Percentiles rank a stretch among this genome's conserved stretches.
These are phyloP conservation scores for Anser brachyrhynchus DNA, from an alignment of 2,113 vertebrate genomes.

Conservation along the genomic window DNA sequence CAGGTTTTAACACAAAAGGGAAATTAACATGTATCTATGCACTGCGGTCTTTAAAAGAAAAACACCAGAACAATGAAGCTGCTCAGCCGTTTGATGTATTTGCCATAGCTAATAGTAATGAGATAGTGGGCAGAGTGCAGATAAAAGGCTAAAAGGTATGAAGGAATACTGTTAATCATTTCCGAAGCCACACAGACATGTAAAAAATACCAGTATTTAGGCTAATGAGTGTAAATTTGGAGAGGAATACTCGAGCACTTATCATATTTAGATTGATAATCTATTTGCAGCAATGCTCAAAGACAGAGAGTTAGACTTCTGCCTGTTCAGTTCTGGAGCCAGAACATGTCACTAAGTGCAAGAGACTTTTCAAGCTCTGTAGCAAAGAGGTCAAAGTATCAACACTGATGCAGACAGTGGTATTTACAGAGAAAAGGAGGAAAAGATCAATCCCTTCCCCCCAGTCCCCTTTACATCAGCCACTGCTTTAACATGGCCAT, in stretches of 20 bases:
- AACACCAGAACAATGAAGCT: slow-evolving; percentile 50
- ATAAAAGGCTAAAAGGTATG: slow-evolving; percentile 26
- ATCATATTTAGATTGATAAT: not conserved
- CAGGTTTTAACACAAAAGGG: slow-evolving; percentile 42
- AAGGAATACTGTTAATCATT: slow-evolving; percentile 7
- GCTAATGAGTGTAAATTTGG: not conserved
- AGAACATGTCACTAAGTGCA: slow-evolving; percentile 56
- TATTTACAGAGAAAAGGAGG: slow-evolving; percentile 42
- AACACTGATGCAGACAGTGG: not conserved
- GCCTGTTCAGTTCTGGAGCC: slow-evolving; percentile 24
- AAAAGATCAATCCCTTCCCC: slow-evolving; percentile 32
- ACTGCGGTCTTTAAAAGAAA: slow-evolving; percentile 20
- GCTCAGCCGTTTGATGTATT: slow-evolving; percentile 44
- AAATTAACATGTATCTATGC: slow-evolving; percentile 51
- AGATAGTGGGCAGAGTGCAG: slow-evolving; percentile 18
- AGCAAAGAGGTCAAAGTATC: slow-evolving; percentile 50
- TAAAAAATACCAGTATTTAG: not conserved
- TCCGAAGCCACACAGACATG: not conserved
- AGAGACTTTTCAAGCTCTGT: slow-evolving; percentile 39
- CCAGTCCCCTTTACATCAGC: not conserved
- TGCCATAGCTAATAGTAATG: slow-evolving; percentile 11
- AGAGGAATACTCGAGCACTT: not conserved
- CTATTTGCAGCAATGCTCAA: not conserved
- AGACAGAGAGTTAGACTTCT: slow-evolving; percentile 44
- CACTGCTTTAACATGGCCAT: slow-evolving; percentile 5